A percentile compares a stretch with the other conserved stretches of the same genome.
These are phyloP conservation scores for Lepidonotus clava DNA, from an alignment of 2,888 invertebrate species.

Conservation along the genomic window DNA sequence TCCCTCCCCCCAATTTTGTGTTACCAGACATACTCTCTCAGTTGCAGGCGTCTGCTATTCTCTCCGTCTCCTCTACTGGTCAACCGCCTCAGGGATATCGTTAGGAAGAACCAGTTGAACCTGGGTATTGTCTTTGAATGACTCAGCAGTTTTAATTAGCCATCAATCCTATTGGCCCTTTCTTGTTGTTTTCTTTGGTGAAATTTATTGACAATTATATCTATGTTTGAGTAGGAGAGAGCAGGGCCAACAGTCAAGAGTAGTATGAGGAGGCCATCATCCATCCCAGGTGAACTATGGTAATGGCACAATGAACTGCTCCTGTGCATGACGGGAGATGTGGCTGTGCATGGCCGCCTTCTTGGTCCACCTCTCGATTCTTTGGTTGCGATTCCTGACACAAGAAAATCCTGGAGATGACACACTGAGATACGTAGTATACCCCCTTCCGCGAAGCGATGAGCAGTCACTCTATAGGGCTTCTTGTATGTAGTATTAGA, in stretches of 20 bases:
- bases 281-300: background rate
- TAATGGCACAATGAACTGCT: background rate
- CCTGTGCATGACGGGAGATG: background rate
- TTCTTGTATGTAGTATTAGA: background rate
- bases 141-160: constrained; percentile 11
- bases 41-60: too few species aligned
- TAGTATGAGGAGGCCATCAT: too few species aligned
- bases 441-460: background rate
- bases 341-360: background rate
- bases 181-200: background rate
- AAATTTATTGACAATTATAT: background rate
- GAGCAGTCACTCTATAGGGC: too few species aligned
- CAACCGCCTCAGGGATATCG: background rate
- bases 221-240: background rate
- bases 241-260: background rate
- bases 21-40: too few species aligned
- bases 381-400: background rate
- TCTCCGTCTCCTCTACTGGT: background rate
- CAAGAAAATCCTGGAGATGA: background rate
- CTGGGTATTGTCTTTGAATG: background rate
- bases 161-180: background rate
- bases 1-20: too few species aligned
- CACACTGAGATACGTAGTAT: background rate
- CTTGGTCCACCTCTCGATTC: background rate
- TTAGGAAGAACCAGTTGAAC: background rate